Base-by-base conservation (phyloP, 1,140 invertebrate species). In the Drosophila watanabei region DNA sequence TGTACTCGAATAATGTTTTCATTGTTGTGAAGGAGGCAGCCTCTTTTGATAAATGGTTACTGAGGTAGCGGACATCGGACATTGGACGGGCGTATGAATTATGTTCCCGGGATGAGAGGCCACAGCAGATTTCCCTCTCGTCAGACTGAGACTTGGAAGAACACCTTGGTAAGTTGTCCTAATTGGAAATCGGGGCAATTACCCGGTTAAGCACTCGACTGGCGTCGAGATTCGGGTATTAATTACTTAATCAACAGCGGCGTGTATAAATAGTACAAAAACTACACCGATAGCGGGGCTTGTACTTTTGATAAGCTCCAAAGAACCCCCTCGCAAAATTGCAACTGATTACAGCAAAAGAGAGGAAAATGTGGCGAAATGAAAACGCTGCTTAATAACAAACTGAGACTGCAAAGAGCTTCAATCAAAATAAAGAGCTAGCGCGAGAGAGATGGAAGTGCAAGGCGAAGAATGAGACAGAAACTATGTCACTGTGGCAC, bases 401-500 rank as follows among this genome's bases (percentile, higher is more conserved):
- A 88, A 84, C 79, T 80, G 59, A 71, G 73, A 65, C 45, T 28
- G 54, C 54, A 62, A 79, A 81, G 33, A 41, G 58, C 72, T 28
- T 78, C 62, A 88, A 80, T 87, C 80, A 77, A 72, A 69, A 16
- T 20, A 37, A 71, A 66, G 30, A 54, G 28, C 33, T 2, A 8
- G 57, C 5, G n/a, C n/a, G 45, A 24, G 45, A 24, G 20, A 46
- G 10, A 24, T 14, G 6, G 10, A 13, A 6, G 5, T 24, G 6
- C 11, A 11, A 6, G 30, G 41, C 28, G 39, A 59, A 49, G 32
- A 68, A 28, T 30, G 4, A 49, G 24, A 35, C 10, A 45, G 16
- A 77, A 88, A 89, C 73, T 89, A 79, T 88, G 85, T 88, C 85
- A 88, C 61, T 88, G 72, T 70, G 75, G 43, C 69, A 46, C 64